Evolutionary conservation across 2,113 vertebrate species (phyloP).

Genomic region (Zapornia atra): DNA sequence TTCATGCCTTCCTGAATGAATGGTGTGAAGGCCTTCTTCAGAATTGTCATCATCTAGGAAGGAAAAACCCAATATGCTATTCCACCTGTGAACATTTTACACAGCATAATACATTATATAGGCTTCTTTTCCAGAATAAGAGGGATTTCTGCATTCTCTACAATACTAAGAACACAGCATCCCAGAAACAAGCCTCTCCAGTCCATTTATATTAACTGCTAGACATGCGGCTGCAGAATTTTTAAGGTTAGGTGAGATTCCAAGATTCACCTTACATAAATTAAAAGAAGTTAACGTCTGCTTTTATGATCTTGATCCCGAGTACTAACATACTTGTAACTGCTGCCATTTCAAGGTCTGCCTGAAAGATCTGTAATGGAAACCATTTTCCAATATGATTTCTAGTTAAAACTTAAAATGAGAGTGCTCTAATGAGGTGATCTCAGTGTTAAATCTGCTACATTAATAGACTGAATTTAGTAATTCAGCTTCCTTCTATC

Average conservation of each 20-base stretch:
- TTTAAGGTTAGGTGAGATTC: neutral
- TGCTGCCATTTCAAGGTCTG: neutral
- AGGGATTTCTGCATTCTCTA: neutral
- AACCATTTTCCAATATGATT: neutral
- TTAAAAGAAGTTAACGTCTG: neutral
- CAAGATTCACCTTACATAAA: neutral
- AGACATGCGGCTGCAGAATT: neutral
- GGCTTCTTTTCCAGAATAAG: neutral
- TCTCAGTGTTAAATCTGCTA: neutral
- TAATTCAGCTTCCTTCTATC: neutral
- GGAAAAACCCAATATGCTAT: slow-evolving; percentile 27
- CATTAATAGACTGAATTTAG: neutral
- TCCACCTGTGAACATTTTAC: slow-evolving; percentile 6
- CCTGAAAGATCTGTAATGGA: neutral
- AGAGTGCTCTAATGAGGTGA: neutral
- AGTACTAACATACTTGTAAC: neutral
- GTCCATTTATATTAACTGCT: neutral
- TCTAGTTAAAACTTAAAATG: neutral
- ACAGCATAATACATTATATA: neutral
- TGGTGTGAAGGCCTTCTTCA: slow-evolving; percentile 92
- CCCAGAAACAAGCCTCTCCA: neutral
- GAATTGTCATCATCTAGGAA: slow-evolving; percentile 94
- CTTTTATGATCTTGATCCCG: neutral
- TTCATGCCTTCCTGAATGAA: slow-evolving; percentile 96
- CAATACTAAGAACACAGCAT: neutral